Base-by-base conservation (phyloP, 2,113 vertebrate species). In the Aldabrachelys gigantea region DNA sequence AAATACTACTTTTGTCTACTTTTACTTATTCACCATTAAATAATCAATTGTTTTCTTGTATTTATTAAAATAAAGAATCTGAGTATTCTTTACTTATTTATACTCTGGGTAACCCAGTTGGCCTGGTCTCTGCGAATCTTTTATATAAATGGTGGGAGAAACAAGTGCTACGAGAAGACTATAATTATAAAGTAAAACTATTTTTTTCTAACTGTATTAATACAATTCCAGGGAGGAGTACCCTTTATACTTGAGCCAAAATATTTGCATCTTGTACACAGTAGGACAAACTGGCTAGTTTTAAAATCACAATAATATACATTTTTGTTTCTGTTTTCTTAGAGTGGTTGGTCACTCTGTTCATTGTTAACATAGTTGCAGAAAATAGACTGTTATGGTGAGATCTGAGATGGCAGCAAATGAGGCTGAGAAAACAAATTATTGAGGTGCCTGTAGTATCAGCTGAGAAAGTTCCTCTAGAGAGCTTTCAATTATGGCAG, bases 391-490 rank as follows among this genome's bases (percentile, higher is more conserved):
- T 95, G 8, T 82, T 62, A 84, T 89, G 80, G 16, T 85, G 65
- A 86, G 54, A 91, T 84, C 27, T 87, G 79, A 95, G 38, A 53
- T 19, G 21, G 17, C 22, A 89, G 31, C 31, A 92, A 84, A 88
- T 87, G 0, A 2, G 13, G 4, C 92, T 94, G 50, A 22, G 62
- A 93, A 94, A 91, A 91, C 52, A 87, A 91, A 84, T 80, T 93
- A 11, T 57, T 59, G 57, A 72, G 35, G n/a, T 89, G 31, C 8
- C 1, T 94, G 1, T 69, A 49, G 47, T 53, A 90, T 95, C 78
- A 86, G 50, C 91, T 91, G 65, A 91, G 80, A n/a, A 5, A 92
- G 82, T 95, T 97, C 84, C 80, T 95, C 82, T 52, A 89, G 57
- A 93, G 89, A 91, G 11, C 17, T 92, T 95, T 94, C 65, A 84